A percentile compares a stretch with the other conserved stretches of the same genome.
These are phyloP conservation scores for Artemia sinica DNA, from an alignment of 2,888 invertebrate genomes.

Conservation along the genomic window DNA sequence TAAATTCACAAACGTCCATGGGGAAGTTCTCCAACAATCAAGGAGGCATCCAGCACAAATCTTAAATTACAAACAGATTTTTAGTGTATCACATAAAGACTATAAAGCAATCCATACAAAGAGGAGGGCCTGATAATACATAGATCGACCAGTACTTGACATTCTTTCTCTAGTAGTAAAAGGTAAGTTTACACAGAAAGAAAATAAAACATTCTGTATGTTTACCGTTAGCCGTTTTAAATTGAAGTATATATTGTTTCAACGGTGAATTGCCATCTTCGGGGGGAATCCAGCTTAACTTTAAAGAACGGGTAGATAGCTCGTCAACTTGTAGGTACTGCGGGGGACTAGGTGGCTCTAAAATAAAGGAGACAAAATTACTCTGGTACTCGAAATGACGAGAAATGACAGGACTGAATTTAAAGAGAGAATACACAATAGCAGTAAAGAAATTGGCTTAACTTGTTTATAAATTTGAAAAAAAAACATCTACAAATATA, in stretches of 20 bases:
- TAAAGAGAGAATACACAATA: conserved; percentile 7
- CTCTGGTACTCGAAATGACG: conserved; percentile 16
- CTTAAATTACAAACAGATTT: too few relatives aligned
- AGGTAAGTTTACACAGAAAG: conserved; percentile 20
- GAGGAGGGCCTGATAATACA: too few relatives aligned
- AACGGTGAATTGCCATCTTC: conserved; percentile 77
- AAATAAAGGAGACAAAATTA: conserved; percentile 27
- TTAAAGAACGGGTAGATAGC: conserved; percentile 62
- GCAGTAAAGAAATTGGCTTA: too few relatives aligned
- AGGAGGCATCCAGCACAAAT: too few relatives aligned
- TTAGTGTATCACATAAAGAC: too few relatives aligned
- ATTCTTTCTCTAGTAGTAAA: too few relatives aligned
- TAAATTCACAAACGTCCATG: too few relatives aligned
- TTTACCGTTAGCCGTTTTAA: conserved; percentile 61
- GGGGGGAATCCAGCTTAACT: conserved; percentile 73
- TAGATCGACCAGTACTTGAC: too few relatives aligned
- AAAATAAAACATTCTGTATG: conserved; percentile 17
- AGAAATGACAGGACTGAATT: conserved; percentile 10
- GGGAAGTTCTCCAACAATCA: too few relatives aligned
- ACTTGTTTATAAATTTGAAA: too few relatives aligned
- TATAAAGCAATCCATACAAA: too few relatives aligned
- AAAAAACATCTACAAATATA: too few relatives aligned
- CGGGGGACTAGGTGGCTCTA: conserved; percentile 73
- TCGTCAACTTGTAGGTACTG: conserved; percentile 66
- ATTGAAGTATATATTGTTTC: conserved; percentile 70